Percentiles rank a stretch among this genome's conserved stretches.
Evolutionary conservation across 2,113 vertebrate genomes (phyloP).

Genomic region (Puma concolor): DNA sequence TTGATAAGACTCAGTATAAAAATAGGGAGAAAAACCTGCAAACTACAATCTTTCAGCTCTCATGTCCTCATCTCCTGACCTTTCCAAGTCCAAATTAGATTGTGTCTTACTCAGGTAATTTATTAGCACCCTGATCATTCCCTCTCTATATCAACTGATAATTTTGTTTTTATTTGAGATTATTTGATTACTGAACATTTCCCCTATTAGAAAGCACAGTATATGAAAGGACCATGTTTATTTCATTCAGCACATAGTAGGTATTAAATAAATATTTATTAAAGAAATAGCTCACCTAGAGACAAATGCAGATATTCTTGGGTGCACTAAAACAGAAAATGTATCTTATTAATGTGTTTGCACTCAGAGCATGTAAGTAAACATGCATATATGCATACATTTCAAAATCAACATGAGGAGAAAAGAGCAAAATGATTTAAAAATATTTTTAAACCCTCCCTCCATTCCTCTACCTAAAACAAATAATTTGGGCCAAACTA

Average conservation of each 20-base stretch:
- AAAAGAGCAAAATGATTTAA: background rate
- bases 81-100: background rate
- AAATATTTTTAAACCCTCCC: background rate
- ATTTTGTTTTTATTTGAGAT: background rate
- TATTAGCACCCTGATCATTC: background rate
- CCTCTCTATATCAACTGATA: background rate
- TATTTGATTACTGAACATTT: background rate
- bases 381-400: background rate
- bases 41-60: background rate
- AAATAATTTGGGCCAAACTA: background rate
- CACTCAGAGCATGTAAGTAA: background rate
- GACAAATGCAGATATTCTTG: background rate
- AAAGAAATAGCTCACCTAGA: background rate
- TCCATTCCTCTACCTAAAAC: background rate
- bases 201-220: background rate
- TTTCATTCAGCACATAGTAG: background rate
- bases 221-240: background rate
- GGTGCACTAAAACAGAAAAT: background rate
- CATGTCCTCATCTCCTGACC: background rate
- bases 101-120: background rate
- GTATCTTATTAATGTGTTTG: background rate
- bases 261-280: background rate
- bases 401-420: background rate
- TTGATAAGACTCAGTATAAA: background rate
- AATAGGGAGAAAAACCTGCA: background rate